Conservation (phyloP, 2,888 invertebrate genomes). For the Crossocerus cetratus region DNA sequence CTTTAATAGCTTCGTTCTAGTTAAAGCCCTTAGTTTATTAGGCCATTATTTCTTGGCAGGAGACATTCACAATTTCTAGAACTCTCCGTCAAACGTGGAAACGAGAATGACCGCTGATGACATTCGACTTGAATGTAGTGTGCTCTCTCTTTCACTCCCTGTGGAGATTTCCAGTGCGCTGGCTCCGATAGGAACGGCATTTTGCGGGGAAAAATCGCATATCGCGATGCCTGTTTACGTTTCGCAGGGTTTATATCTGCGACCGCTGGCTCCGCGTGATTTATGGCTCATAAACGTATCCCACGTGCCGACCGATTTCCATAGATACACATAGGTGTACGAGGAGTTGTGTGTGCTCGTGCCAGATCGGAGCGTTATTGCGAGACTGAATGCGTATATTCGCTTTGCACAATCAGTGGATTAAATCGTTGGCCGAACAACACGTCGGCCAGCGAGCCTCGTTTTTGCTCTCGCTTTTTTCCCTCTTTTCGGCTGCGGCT, state of each 20-base stretch:
- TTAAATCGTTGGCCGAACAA: constrained; percentile 42
- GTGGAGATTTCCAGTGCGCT: constrained; percentile 23
- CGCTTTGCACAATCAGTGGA: constrained; percentile 44
- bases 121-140: too few relatives aligned
- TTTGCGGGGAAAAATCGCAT: constrained; percentile 42
- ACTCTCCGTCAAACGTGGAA: too few relatives aligned
- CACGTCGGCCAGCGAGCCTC: background rate
- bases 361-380: constrained; percentile 48
- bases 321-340: constrained; percentile 44
- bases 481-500: too few relatives aligned
- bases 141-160: too few relatives aligned
- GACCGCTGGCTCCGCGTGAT: constrained; percentile 37
- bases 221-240: constrained; percentile 55
- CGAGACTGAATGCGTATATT: constrained; percentile 29
- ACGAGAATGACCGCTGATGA: too few relatives aligned
- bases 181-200: constrained; percentile 17
- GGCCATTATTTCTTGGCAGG: too few relatives aligned
- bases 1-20: too few relatives aligned
- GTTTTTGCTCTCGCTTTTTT: background rate
- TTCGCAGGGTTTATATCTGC: constrained; percentile 53
- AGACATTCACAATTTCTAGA: too few relatives aligned
- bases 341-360: background rate
- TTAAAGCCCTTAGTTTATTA: too few relatives aligned
- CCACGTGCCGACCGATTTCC: constrained; percentile 48
- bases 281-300: constrained; percentile 59